Evolutionary conservation across 1,140 invertebrate species (phyloP), one percentile per base, ranked within the genome.

Genomic region (Littorina saxatilis): DNA sequence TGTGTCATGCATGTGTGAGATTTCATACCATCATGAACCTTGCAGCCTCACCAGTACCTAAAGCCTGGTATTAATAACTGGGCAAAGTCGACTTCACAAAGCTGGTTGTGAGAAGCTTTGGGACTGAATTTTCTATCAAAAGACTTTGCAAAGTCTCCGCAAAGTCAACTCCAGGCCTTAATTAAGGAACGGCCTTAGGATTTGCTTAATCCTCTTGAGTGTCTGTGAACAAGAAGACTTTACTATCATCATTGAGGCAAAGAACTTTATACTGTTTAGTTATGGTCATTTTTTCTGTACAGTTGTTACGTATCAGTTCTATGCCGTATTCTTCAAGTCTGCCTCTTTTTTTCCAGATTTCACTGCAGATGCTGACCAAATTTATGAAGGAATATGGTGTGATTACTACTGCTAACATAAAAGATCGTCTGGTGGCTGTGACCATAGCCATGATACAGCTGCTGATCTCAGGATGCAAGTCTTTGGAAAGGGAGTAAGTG

Each of bases 311-410:
- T n/a, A n/a, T n/a, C n/a, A n/a, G n/a, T n/a, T n/a, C n/a, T n/a
- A n/a, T n/a, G n/a, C n/a, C n/a, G n/a, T n/a, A n/a, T n/a, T n/a
- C n/a, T n/a, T n/a, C n/a, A n/a, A n/a, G n/a, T n/a, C n/a, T 27
- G 29, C 61, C 29, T 32, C 29, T 23, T 11, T 39, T 47, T 75
- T 29, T 66, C 13, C 47, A 87, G 87, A 78, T 77, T 58, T 86
- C 85, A 4, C 47, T 86, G 13, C 37, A 27, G 4, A 72, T 86
- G 29, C 40, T 66, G 40, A 70, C 43, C 17, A 23, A 72, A 20
- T 47, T 80, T 11, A 1, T 80, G 63, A n/a, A 35, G 47, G 74
- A 37, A 29, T 58, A 23, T 58, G 74, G 74, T 37, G 23, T 76
- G 15, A 35, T 23, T 3, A 17, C 15, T 9, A 4, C 17, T 17